Conservation (phyloP, 2,113 vertebrate species). For the Zosterops borbonicus region DNA sequence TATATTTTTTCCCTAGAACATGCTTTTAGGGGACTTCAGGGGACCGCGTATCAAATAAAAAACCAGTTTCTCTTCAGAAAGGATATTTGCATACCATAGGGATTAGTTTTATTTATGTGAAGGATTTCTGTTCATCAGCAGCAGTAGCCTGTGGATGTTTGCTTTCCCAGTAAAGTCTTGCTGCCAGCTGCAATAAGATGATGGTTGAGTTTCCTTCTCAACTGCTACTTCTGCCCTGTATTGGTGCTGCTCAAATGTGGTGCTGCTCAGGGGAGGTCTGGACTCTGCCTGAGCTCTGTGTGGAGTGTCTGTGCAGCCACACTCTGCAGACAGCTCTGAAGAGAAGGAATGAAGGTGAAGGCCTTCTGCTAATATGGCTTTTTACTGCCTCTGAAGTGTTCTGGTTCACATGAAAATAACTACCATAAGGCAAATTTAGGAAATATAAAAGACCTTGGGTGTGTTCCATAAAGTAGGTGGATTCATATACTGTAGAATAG, state of each 20-base stretch:
- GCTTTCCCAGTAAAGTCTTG: not conserved
- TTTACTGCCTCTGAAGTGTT: not conserved
- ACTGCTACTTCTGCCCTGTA: not conserved
- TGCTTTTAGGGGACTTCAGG: not conserved
- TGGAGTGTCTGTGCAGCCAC: not conserved
- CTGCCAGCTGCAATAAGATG: not conserved
- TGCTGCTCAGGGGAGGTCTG: not conserved
- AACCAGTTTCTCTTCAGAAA: not conserved
- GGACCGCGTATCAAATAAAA: not conserved
- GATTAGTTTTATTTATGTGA: not conserved
- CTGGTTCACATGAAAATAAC: not conserved
- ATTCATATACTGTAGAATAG: not conserved
- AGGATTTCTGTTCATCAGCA: not conserved
- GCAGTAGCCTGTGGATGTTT: not conserved
- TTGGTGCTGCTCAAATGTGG: accelerated
- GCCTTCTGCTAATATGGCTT: not conserved
- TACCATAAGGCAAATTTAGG: not conserved
- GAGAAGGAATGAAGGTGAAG: not conserved
- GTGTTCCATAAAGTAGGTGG: not conserved
- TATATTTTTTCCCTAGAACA: not conserved
- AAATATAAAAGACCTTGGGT: not conserved
- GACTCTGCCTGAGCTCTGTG: accelerated
- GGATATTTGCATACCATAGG: not conserved
- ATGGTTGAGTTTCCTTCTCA: not conserved
- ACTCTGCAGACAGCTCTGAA: not conserved